Conservation (phyloP, 2,888 invertebrate genomes). For the Hemistola chrysoprasaria region DNA sequence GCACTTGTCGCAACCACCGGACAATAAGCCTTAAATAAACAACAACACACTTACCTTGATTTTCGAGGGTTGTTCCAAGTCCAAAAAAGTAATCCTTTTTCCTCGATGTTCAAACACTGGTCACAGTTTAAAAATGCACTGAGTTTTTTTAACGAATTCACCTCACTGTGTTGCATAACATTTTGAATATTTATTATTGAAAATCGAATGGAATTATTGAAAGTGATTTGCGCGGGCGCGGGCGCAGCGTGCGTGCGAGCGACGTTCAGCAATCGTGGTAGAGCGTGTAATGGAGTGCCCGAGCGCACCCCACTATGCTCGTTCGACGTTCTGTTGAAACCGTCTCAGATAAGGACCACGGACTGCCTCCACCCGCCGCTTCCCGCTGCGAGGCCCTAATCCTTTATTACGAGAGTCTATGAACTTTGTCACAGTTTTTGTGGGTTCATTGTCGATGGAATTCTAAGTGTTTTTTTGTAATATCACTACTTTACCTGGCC, state of each 20-base stretch:
- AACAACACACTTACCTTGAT: conserved; percentile 57
- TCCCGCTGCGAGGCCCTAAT: conserved; percentile 68
- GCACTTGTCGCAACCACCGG: conserved; percentile 29
- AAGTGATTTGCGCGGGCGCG: conserved; percentile 61
- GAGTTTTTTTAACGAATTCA: conserved; percentile 47
- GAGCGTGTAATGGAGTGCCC: conserved; percentile 55
- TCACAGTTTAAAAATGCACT: conserved; percentile 36
- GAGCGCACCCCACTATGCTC: conserved; percentile 59
- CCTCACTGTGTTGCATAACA: conserved; percentile 70
- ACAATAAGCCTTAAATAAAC: conserved; percentile 31
- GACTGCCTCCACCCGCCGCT: conserved; percentile 40
- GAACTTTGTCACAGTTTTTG: conserved; percentile 62
- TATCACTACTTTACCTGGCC: conserved; percentile 38
- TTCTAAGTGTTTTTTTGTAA: conserved; percentile 41
- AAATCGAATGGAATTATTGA: conserved; percentile 43
- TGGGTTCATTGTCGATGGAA: conserved; percentile 46
- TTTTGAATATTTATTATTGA: conserved; percentile 50
- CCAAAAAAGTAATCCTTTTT: conserved; percentile 54
- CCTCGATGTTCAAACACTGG: conserved; percentile 43
- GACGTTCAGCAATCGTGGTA: conserved; percentile 54
- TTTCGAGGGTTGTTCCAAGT: conserved; percentile 49
- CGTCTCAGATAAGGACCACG: conserved; percentile 67
- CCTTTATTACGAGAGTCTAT: conserved; percentile 58
- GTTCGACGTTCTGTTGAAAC: conserved; percentile 53
- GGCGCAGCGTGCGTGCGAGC: conserved; percentile 50